Evolutionary conservation across 2,888 invertebrate genomes (phyloP), one percentile per base, ranked within the genome.

Genomic region (Scaptodrosophila latifasciaeformis): DNA sequence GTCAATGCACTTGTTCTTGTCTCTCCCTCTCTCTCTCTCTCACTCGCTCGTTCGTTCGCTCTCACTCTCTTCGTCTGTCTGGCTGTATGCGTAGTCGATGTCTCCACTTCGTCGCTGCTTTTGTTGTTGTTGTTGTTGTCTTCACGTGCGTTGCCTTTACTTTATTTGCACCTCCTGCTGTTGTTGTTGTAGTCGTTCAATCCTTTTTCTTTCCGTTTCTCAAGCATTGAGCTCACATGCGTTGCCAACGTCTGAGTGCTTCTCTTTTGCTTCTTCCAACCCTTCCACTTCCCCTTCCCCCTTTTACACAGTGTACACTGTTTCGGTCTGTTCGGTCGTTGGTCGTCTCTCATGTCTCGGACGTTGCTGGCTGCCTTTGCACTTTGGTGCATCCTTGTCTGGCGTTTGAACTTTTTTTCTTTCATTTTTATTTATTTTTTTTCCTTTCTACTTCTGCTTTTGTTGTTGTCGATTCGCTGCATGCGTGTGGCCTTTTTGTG

Each of bases 1-100:
- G 84, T 84, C 84, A 84, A 84, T 84, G 84, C 84, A 84, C 84
- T 83, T 85, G 84, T 84, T 84, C 65, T 72, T 76, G 67, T 76
- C 39, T 50, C 12, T 45, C 35, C 58, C 49, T 51, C 48, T 54
- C 47, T n/a, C n/a, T n/a, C n/a, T n/a, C n/a, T n/a, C n/a, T n/a
- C n/a, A n/a, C n/a, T n/a, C n/a, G n/a, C n/a, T n/a, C n/a, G n/a
- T n/a, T n/a, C n/a, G n/a, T n/a, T n/a, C n/a, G n/a, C n/a, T n/a
- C n/a, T n/a, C n/a, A n/a, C n/a, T n/a, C n/a, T n/a, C n/a, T 37
- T 50, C 43, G 39, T 46, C 39, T 49, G 39, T 40, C 37, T 54
- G 46, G 59, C 46, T 54, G 50, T 59, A 30, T 55, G 62, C 35
- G 40, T 59, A 63, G 55, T 43, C 52, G 37, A 49, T 57, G 54